Base-by-base conservation (phyloP, 2,888 invertebrate species). In the Trissolcus japonicus region DNA sequence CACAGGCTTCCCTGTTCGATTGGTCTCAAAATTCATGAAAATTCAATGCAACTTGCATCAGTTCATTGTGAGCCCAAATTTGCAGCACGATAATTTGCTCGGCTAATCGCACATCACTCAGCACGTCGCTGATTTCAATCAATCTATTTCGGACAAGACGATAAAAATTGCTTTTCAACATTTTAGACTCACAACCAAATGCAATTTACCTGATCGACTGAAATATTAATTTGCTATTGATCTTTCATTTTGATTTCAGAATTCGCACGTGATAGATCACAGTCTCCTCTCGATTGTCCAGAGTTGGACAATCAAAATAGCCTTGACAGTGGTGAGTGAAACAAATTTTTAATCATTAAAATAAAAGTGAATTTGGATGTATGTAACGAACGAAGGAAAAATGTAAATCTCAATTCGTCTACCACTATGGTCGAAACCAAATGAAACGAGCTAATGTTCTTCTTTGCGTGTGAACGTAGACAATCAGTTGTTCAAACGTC, bases 241-340 rank as follows among this genome's bases (percentile, higher is more conserved):
- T 35, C 2, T 35, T 46, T 46, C 14, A 13, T 43, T 60, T 2
- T 11, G 9, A 35, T 40, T 55, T 35, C 83, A 86, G 86, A 85
- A 76, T 87, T 82, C 54, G 48, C 83, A 11, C 83, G 74, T 69
- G 83, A 85, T 40, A 82, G 80, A 40, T 80, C 81, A 21, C 73
- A 81, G 3, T 81, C 83, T 14, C 82, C 85, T 4, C 60, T 78
- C 1, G 84, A 83, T 56, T 84, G 81, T 16, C 82, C 86, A 2
- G 87, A 87, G 46, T 51, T 85, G 73, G 86, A 87, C 29, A 87
- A 87, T 80, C 86, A 87, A 59, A 86, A 86, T 60, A 86, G 86
- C 51, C 85, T 86, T 76, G 87, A 87, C 71, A 86, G 86, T 67
- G 86, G 86, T 86, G 71, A 86, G 86, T 80, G 7, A 14, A 29